phyloP scores from a whole-genome alignment of 2,888 invertebrate genomes.

The Leptinotarsa rubiginosa region DNA sequence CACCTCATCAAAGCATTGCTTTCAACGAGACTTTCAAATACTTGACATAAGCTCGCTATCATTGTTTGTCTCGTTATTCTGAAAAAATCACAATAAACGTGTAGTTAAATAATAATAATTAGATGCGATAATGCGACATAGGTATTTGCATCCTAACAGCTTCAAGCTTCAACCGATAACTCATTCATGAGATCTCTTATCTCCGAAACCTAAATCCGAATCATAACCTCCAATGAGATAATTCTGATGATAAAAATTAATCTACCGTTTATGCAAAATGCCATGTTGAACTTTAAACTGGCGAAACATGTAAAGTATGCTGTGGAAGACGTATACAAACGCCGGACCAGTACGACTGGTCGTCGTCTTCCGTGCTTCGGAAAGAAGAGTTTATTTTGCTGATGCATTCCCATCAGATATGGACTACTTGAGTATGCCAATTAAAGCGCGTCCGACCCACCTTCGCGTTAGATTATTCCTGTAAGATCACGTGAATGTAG shows the following conservation, averaged over 20 bases:
- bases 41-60: too few species aligned
- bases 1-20: too few species aligned
- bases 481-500: slow-evolving; percentile 60
- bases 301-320: slow-evolving; percentile 44
- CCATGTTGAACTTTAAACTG: slow-evolving; percentile 36
- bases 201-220: slow-evolving; percentile 30
- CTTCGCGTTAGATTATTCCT: slow-evolving; percentile 58
- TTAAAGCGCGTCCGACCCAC: slow-evolving; percentile 60
- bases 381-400: background rate
- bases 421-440: slow-evolving; percentile 60
- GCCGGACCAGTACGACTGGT: slow-evolving; percentile 6
- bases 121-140: background rate
- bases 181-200: slow-evolving; percentile 35
- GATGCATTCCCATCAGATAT: slow-evolving; percentile 53
- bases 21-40: too few species aligned
- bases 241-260: slow-evolving; percentile 27
- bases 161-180: slow-evolving; percentile 15
- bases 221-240: slow-evolving; percentile 20
- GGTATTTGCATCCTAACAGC: slow-evolving; percentile 18
- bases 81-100: too few species aligned
- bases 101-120: too few species aligned
- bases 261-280: slow-evolving; percentile 32
- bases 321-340: slow-evolving; percentile 38
- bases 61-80: too few species aligned
- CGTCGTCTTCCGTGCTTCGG: background rate